Evolutionary conservation across 2,113 vertebrate species (phyloP).

Genomic region (Oryctolagus cuniculus): mOryCun1.1 NC_091435.1:112446001-112446500

Average conservation of each 20-base stretch:
- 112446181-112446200: neutral
- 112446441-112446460: neutral
- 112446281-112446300: neutral
- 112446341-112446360: neutral
- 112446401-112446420: neutral
- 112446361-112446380: neutral
- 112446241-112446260: neutral
- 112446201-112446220: neutral
- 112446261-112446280: neutral
- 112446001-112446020: neutral
- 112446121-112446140: neutral
- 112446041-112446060: neutral
- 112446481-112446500: no score
- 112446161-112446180: neutral
- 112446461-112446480: neutral
- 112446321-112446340: neutral
- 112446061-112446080: neutral
- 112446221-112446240: neutral
- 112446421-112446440: neutral
- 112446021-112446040: neutral
- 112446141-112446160: neutral
- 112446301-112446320: neutral
- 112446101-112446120: neutral
- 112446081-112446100: neutral
- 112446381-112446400: neutral